A percentile compares a stretch with the other conserved stretches of the same genome.
phyloP scores from a whole-genome alignment of 1,140 invertebrate genomes.

The Aphidius gifuensis region DNA sequence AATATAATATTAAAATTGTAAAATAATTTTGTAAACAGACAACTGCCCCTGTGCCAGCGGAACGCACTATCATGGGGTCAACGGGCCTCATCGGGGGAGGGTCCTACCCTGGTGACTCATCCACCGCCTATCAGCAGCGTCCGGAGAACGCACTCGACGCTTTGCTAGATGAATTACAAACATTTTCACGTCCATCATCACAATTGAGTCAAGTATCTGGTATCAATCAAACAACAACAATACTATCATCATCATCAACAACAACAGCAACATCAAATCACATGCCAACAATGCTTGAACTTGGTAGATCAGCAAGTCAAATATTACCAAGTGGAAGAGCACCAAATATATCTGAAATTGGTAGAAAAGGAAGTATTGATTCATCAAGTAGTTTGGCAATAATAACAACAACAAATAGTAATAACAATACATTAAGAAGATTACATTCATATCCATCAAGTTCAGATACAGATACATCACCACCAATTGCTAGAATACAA shows the following conservation, averaged over 20 bases:
- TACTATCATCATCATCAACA: no score
- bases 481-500: slow-evolving; percentile 59
- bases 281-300: slow-evolving; percentile 39
- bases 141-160: slow-evolving; percentile 93
- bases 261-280: slow-evolving; percentile 27
- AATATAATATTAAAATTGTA: no score
- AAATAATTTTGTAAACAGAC: slow-evolving; percentile 46
- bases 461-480: slow-evolving; percentile 69
- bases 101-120: slow-evolving; percentile 56
- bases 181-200: slow-evolving; percentile 69
- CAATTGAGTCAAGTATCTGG: slow-evolving; percentile 40
- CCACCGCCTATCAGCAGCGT: slow-evolving; percentile 62
- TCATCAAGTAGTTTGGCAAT: slow-evolving; percentile 47
- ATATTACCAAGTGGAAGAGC: slow-evolving; percentile 34
- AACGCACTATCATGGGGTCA: slow-evolving; percentile 57
- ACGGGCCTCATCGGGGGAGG: slow-evolving; percentile 66
- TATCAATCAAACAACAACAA: slow-evolving; percentile 21
- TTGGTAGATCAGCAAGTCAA: slow-evolving; percentile 38
- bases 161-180: slow-evolving; percentile 88
- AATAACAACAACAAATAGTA: slow-evolving; percentile 26
- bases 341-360: slow-evolving; percentile 54
- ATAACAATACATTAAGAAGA: slow-evolving; percentile 58
- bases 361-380: slow-evolving; percentile 59
- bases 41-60: slow-evolving; percentile 59
- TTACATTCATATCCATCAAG: slow-evolving; percentile 74